phyloP scores from a whole-genome alignment of 2,113 vertebrate species.

The Spheniscus mendiculus region DNA sequence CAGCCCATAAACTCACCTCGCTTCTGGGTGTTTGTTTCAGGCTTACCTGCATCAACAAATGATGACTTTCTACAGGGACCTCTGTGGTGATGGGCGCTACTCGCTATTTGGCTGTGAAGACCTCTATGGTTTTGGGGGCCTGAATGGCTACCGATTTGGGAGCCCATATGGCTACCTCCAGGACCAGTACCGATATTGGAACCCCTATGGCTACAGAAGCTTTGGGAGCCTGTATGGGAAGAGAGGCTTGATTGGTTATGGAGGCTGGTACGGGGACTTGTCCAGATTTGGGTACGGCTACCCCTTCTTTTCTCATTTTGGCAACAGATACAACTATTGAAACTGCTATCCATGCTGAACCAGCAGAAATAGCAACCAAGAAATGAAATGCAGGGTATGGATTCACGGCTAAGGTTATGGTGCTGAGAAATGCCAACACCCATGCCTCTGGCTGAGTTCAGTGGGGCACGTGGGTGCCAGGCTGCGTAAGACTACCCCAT shows the following conservation, averaged over 20 bases:
- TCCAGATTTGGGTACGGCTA: background rate
- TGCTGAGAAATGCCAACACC: fast-evolving
- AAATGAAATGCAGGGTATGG: background rate
- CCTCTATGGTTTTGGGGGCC: background rate
- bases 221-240: background rate
- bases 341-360: background rate
- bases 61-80: background rate
- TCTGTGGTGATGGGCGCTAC: fast-evolving
- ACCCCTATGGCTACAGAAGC: background rate
- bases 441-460: background rate
- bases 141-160: background rate
- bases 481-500: background rate
- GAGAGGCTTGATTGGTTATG: background rate
- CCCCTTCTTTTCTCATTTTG: background rate
- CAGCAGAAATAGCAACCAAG: background rate
- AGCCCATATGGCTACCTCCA: background rate
- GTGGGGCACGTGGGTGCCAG: background rate
- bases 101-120: fast-evolving
- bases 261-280: background rate
- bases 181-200: background rate
- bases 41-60: background rate
- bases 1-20: background rate
- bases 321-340: background rate
- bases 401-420: background rate
- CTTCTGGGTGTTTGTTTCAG: background rate